These are phyloP conservation scores for Drosophila buzzatii DNA, from an alignment of 2,888 invertebrate species.

Conservation along the genomic window DNA sequence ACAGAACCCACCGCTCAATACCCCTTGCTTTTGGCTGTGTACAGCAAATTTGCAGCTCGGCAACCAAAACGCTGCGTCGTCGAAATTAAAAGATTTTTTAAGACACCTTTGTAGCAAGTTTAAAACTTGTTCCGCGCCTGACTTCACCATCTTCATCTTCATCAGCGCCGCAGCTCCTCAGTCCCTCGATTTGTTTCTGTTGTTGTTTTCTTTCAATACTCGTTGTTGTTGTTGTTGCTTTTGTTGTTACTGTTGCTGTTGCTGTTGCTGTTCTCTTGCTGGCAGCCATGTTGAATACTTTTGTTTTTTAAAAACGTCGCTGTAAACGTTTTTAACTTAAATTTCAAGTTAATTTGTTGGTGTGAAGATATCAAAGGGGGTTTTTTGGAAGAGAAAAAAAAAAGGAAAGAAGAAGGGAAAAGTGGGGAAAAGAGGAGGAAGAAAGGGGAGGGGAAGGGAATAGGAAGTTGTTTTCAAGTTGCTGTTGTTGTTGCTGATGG, in stretches of 20 bases:
- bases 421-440: no score
- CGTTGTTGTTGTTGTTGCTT: conserved; percentile 49
- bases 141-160: conserved; percentile 66
- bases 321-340: conserved; percentile 45
- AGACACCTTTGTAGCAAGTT: conserved; percentile 82
- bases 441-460: no score
- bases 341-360: conserved; percentile 70
- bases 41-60: conserved; percentile 79
- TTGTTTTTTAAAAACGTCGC: conserved; percentile 70
- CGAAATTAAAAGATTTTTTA: conserved; percentile 82
- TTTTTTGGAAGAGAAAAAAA: no score
- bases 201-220: conserved; percentile 50
- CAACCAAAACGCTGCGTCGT: conserved; percentile 48
- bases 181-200: conserved; percentile 5
- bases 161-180: conserved; percentile 40
- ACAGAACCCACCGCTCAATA: not conserved
- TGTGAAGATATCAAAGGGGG: no score
- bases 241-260: conserved; percentile 21
- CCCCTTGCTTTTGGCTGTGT: conserved; percentile 51
- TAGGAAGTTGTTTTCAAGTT: no score
- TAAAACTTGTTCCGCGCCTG: conserved; percentile 77
- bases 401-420: no score
- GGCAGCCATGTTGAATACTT: conserved; percentile 83
- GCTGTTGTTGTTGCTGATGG: conserved; percentile 11
- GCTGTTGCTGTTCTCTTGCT: conserved; percentile 45